phyloP scores from a whole-genome alignment of 2,888 invertebrate species.

The Scotopteryx bipunctaria region DNA sequence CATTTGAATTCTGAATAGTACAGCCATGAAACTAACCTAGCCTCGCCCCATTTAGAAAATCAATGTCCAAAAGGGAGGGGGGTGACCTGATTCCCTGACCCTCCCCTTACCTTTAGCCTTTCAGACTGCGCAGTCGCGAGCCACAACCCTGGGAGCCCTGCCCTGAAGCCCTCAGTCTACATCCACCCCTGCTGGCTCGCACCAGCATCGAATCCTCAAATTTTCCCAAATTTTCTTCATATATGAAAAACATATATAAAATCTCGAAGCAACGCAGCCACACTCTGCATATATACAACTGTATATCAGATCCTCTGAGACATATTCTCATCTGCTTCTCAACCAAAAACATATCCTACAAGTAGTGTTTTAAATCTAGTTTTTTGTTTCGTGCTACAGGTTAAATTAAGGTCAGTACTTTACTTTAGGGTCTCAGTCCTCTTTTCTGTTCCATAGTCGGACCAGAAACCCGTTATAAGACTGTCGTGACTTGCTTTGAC shows the following conservation, averaged over 20 bases:
- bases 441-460: too few species aligned
- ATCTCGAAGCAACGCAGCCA: slow-evolving; percentile 49
- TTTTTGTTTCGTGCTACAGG: slow-evolving; percentile 33
- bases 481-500: too few species aligned
- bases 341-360: slow-evolving; percentile 77
- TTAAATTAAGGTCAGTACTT: slow-evolving; percentile 36
- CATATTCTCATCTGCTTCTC: slow-evolving; percentile 74
- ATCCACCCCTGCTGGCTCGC: slow-evolving; percentile 44
- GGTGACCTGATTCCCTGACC: slow-evolving; percentile 62
- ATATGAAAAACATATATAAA: slow-evolving; percentile 74
- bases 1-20: too few species aligned
- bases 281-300: slow-evolving; percentile 48
- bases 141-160: slow-evolving; percentile 44
- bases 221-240: slow-evolving; percentile 48
- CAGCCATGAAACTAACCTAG: background rate
- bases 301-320: slow-evolving; percentile 60
- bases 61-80: slow-evolving; percentile 35
- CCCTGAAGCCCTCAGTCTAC: slow-evolving; percentile 52
- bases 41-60: slow-evolving; percentile 28
- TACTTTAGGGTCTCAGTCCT: too few species aligned
- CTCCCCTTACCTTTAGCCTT: slow-evolving; percentile 49
- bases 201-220: slow-evolving; percentile 42
- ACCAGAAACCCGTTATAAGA: too few species aligned
- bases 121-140: slow-evolving; percentile 70
- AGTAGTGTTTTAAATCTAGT: slow-evolving; percentile 58